Percentiles rank a stretch among this genome's conserved stretches.
These are phyloP conservation scores for Chrysomallon squamiferum DNA, from an alignment of 1,140 invertebrate genomes.

Conservation along the genomic window DNA sequence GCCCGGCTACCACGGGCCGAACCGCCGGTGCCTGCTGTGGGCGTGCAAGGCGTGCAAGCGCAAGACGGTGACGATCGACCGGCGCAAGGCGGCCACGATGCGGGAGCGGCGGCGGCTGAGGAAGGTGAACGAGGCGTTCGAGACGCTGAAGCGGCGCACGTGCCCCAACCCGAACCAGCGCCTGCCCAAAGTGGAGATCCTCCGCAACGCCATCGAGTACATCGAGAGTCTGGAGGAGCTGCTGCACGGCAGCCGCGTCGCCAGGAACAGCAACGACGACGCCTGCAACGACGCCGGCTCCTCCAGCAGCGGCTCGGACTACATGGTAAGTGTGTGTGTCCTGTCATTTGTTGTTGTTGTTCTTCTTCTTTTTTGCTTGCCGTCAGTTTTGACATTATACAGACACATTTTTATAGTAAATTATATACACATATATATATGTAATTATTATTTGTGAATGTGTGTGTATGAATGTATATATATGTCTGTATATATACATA, in stretches of 20 bases:
- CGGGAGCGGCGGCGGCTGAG: constrained; percentile 87
- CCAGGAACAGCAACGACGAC: constrained; percentile 26
- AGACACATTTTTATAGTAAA: too few relatives aligned
- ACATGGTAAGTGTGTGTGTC: constrained; percentile 45
- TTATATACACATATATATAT: too few relatives aligned
- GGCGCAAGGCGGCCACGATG: constrained; percentile 95
- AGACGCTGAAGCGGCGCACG: constrained; percentile 88
- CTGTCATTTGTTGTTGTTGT: too few relatives aligned
- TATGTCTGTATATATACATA: too few relatives aligned
- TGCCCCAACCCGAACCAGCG: constrained; percentile 94
- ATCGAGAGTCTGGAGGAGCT: constrained; percentile 88
- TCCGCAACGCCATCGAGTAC: constrained; percentile 96
- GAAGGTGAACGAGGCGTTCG: constrained; percentile 99
- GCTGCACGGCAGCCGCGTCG: constrained; percentile 58
- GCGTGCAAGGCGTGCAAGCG: constrained; percentile 96
- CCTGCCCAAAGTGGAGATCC: constrained; percentile 95
- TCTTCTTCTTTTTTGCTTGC: too few relatives aligned
- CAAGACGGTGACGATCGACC: constrained; percentile 91
- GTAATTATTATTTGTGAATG: too few relatives aligned
- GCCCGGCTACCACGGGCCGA: constrained; percentile 59
- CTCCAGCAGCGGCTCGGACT: constrained; percentile 51
- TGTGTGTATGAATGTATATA: too few relatives aligned
- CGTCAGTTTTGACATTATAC: too few relatives aligned
- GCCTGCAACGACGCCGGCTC: constrained; percentile 49
- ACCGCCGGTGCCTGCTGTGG: constrained; percentile 86